phyloP scores from a whole-genome alignment of 2,113 vertebrate species.

The Dipodomys ordii region DNA sequence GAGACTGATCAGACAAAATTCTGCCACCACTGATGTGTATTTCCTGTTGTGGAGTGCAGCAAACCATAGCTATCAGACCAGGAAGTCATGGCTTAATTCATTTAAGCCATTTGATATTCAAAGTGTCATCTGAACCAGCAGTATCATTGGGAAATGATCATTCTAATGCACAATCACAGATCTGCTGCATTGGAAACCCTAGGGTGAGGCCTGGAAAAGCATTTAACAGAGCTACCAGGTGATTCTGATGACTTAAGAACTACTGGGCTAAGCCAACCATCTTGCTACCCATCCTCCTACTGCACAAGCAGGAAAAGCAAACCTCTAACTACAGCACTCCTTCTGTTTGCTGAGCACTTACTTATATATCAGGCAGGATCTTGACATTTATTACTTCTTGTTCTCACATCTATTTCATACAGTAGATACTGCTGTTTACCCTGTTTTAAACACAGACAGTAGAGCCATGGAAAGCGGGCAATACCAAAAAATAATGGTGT shows the following conservation, averaged over 20 bases:
- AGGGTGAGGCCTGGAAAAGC: neutral
- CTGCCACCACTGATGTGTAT: neutral
- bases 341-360: neutral
- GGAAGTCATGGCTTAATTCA: neutral
- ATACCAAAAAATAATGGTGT: neutral
- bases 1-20: neutral
- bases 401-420: neutral
- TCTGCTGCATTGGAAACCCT: neutral
- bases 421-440: neutral
- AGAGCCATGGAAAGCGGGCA: conserved; percentile 17
- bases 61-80: neutral
- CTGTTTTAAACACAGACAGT: neutral
- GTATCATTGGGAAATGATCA: conserved; percentile 19
- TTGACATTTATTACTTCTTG: neutral
- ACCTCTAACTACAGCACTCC: neutral
- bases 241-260: conserved; percentile 26
- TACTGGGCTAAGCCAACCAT: neutral
- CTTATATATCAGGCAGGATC: neutral
- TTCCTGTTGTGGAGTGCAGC: neutral
- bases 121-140: neutral
- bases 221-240: neutral
- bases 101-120: neutral
- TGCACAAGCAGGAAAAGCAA: neutral
- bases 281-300: neutral
- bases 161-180: neutral